Conservation (phyloP, 2,113 vertebrate genomes). For the Periophthalmodon schlosseri region DNA sequence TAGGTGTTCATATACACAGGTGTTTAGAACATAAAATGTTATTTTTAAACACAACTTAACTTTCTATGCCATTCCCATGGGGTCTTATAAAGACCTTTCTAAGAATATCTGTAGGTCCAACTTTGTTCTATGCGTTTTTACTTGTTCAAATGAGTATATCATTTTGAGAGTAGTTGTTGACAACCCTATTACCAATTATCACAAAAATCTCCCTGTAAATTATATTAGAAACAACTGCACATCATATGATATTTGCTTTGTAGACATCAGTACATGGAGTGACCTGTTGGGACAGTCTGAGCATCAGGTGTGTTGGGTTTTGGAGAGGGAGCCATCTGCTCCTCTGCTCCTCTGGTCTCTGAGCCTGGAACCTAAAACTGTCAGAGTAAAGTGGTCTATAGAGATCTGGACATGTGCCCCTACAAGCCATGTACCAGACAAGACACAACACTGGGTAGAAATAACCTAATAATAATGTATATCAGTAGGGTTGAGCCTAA, state of each 20-base stretch:
- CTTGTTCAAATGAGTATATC: too few species aligned
- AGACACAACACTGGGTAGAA: background rate
- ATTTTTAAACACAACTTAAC: too few species aligned
- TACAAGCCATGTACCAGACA: background rate
- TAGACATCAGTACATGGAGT: background rate
- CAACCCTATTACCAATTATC: too few species aligned
- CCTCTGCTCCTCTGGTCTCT: background rate
- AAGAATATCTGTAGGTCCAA: too few species aligned
- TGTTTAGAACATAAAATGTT: too few species aligned
- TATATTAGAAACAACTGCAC: too few species aligned
- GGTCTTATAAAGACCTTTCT: too few species aligned
- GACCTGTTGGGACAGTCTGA: background rate
- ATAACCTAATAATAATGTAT: background rate
- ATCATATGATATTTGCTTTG: background rate
- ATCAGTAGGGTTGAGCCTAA: background rate
- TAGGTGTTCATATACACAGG: too few species aligned
- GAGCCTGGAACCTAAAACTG: background rate
- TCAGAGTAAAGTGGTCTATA: background rate
- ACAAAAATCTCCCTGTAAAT: too few species aligned
- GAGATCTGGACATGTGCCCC: background rate
- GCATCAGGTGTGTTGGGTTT: slow-evolving; percentile 5
- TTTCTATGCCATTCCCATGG: too few species aligned
- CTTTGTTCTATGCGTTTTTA: too few species aligned
- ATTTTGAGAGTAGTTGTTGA: too few species aligned
- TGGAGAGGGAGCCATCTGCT: background rate